phyloP scores from a whole-genome alignment of 2,113 vertebrate species.

The Salvelinus sp. region DNA sequence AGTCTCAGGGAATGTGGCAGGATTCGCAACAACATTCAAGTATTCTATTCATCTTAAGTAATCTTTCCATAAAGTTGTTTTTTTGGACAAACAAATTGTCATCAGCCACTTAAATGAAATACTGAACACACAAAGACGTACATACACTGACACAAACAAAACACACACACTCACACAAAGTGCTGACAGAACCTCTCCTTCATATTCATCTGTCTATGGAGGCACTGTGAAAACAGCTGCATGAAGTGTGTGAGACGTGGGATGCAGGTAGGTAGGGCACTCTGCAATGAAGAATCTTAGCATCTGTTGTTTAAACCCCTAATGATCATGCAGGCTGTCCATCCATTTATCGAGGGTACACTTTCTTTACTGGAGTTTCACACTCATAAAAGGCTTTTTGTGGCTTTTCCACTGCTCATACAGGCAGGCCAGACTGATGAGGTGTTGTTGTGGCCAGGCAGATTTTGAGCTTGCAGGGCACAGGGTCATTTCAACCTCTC shows the following conservation, averaged over 20 bases:
- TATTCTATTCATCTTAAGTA: conserved; percentile 37
- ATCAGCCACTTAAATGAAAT: conserved; percentile 15
- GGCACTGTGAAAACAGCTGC: conserved; percentile 51
- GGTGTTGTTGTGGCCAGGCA: background rate
- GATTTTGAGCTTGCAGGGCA: background rate
- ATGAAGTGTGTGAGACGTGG: conserved; percentile 33
- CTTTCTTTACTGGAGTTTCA: conserved; percentile 65
- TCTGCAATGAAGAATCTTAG: conserved; percentile 37
- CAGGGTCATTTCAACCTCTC: background rate
- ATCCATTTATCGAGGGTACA: conserved; percentile 61
- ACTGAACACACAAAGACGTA: background rate
- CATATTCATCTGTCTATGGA: conserved; percentile 7
- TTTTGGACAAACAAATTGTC: conserved; percentile 3
- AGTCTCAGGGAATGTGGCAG: conserved; percentile 16
- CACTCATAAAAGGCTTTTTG: conserved; percentile 62
- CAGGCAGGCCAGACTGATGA: background rate
- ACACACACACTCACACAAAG: background rate
- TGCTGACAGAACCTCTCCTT: background rate
- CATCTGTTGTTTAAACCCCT: conserved; percentile 57
- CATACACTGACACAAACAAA: background rate
- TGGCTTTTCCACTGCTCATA: conserved; percentile 8
- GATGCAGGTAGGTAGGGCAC: conserved; percentile 52
- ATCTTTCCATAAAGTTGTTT: conserved; percentile 37
- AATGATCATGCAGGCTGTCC: conserved; percentile 45
- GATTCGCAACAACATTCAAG: background rate